phyloP scores from a whole-genome alignment of 2,113 vertebrate genomes.

The Mirza zaza region DNA sequence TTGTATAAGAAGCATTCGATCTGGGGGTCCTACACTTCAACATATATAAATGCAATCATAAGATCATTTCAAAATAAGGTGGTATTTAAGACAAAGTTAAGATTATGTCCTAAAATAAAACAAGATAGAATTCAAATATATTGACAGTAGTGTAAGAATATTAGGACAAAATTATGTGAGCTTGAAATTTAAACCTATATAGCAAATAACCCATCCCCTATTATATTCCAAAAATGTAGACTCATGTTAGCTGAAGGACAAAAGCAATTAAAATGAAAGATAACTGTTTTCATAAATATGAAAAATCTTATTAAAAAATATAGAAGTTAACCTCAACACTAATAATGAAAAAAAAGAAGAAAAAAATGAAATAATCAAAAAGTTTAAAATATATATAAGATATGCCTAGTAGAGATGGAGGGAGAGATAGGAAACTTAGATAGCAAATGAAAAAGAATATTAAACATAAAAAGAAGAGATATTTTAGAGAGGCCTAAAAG shows the following conservation, averaged over 20 bases:
- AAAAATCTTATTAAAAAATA: conserved; percentile 29
- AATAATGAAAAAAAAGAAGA: background rate
- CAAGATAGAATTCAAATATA: conserved; percentile 47
- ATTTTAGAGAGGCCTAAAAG: background rate
- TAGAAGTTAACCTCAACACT: no score
- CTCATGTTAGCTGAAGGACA: background rate
- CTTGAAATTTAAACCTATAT: conserved; percentile 47
- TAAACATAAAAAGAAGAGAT: conserved; percentile 33
- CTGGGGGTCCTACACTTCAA: background rate
- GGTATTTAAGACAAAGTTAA: conserved; percentile 44
- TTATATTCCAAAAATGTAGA: conserved; percentile 43
- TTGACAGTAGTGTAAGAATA: background rate
- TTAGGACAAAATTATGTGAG: conserved; percentile 35
- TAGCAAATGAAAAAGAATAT: conserved; percentile 18
- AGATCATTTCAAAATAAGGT: conserved; percentile 28
- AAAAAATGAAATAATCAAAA: background rate
- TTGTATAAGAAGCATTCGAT: background rate
- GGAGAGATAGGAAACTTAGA: background rate
- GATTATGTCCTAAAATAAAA: background rate
- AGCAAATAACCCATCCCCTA: conserved; percentile 30
- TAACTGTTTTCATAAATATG: conserved; percentile 5
- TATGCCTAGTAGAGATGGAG: background rate
- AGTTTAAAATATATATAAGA: background rate
- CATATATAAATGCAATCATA: conserved; percentile 24
- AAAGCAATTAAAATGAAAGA: conserved; percentile 42